Evolutionary conservation across 2,888 invertebrate species (phyloP).

Genomic region (Lasioglossum leucozonium): DNA sequence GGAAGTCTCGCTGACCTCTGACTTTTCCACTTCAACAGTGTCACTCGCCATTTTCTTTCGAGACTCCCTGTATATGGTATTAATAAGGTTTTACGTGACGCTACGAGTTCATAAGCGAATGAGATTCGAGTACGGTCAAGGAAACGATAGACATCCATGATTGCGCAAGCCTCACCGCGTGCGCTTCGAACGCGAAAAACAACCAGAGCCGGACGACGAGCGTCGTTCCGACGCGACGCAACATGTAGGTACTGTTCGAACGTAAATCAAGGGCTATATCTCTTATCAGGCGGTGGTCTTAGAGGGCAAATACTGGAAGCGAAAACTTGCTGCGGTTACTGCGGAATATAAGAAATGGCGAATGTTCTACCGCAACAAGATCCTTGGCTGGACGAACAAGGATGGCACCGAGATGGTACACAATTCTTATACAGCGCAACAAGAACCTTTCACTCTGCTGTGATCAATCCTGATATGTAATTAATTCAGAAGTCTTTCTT

Average conservation of each 20-base stretch:
- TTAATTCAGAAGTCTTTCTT: background rate
- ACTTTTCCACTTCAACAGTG: background rate
- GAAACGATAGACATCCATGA: slow-evolving; percentile 7
- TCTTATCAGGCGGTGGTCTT: slow-evolving; percentile 94
- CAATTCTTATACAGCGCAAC: background rate
- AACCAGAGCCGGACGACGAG: background rate
- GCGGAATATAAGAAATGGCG: slow-evolving; percentile 99
- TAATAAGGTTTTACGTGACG: background rate
- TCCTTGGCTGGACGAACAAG: slow-evolving; percentile 90
- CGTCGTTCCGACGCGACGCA: background rate
- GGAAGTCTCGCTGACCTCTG: background rate
- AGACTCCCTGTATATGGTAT: background rate
- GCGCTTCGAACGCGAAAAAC: background rate
- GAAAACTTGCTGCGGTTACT: slow-evolving; percentile 97
- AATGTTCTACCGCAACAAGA: slow-evolving; percentile 93
- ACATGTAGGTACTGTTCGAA: slow-evolving; percentile 5
- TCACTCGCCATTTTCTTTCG: background rate
- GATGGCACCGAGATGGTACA: slow-evolving; percentile 91
- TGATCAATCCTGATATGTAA: background rate
- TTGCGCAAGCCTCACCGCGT: slow-evolving; percentile 9
- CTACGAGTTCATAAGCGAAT: background rate
- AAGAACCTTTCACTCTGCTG: background rate
- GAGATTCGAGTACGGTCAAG: slow-evolving; percentile 1
- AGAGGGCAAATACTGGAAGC: slow-evolving; percentile 99
- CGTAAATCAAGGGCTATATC: slow-evolving; percentile 57